Conservation (phyloP, 2,888 invertebrate species). For the Campoplex capitator region DNA sequence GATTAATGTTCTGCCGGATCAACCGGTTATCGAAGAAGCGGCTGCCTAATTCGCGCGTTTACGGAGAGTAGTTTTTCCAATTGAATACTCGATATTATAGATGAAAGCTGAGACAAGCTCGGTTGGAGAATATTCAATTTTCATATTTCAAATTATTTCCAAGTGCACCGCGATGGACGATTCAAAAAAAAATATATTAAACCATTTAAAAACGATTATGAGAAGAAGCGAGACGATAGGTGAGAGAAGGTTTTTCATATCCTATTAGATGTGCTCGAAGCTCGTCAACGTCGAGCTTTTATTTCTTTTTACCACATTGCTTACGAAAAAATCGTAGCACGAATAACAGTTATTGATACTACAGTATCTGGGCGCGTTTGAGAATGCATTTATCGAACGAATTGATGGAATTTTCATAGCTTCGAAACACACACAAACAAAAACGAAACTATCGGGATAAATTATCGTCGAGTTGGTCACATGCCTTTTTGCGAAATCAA, state of each 20-base stretch:
- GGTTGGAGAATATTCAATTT: constrained; percentile 26
- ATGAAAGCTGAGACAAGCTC: constrained; percentile 1
- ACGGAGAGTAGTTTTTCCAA: constrained; percentile 30
- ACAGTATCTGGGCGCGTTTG: not conserved
- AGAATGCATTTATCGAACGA: constrained; percentile 14
- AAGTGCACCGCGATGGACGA: constrained; percentile 4
- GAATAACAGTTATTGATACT: not conserved
- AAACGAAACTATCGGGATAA: not conserved
- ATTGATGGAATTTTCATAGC: not conserved
- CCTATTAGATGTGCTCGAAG: constrained; percentile 12
- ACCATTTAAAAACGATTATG: not conserved
- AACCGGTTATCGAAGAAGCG: constrained; percentile 79
- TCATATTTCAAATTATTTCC: constrained; percentile 28
- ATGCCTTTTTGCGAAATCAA: not conserved
- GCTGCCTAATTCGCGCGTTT: constrained; percentile 77
- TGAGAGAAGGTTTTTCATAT: constrained; percentile 4
- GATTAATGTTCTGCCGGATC: constrained; percentile 74
- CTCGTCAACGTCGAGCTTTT: not conserved
- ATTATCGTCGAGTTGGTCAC: not conserved
- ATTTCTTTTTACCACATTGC: constrained; percentile 20
- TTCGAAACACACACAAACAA: not conserved
- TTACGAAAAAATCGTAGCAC: constrained; percentile 3
- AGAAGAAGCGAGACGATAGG: not conserved
- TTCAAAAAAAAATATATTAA: not conserved
- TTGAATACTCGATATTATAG: constrained; percentile 30